Percentiles rank a stretch among this genome's conserved stretches.
phyloP scores from a whole-genome alignment of 1,140 invertebrate genomes.

The Agraylea sexmaculata region DNA sequence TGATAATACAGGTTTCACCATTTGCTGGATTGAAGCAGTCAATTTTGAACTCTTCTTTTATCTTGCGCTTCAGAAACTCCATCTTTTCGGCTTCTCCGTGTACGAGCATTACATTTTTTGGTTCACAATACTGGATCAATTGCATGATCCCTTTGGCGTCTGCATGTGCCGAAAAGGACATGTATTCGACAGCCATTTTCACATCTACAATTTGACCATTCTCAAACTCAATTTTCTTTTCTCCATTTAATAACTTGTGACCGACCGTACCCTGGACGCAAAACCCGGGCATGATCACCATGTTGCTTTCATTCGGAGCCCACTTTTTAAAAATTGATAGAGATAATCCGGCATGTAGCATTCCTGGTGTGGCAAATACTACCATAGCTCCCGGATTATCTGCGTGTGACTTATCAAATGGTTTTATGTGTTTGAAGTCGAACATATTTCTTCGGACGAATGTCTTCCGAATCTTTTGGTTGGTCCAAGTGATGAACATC shows the following conservation, averaged over 20 bases:
- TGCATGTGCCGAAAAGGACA: constrained; percentile 99
- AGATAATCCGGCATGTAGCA: constrained; percentile 97
- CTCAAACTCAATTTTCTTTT: constrained; percentile 93
- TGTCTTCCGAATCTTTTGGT: constrained; percentile 98
- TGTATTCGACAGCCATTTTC: constrained; percentile 97
- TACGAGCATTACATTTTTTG: constrained; percentile 93
- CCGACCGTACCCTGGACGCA: constrained; percentile 98
- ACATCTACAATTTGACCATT: constrained; percentile 90
- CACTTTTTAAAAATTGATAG: constrained; percentile 98
- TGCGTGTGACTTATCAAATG: constrained; percentile 92
- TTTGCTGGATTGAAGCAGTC: constrained; percentile 94
- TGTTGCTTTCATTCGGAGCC: constrained; percentile 96
- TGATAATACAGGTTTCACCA: constrained; percentile 84
- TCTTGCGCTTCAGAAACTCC: constrained; percentile 89
- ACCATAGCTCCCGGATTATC: constrained; percentile 99
- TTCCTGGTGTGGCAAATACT: constrained; percentile 98
- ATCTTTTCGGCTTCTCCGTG: constrained; percentile 86
- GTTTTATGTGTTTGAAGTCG: constrained; percentile 99
- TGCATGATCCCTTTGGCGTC: constrained; percentile 99
- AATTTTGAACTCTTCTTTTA: constrained; percentile 81
- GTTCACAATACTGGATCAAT: constrained; percentile 95
- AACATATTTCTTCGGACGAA: constrained; percentile 99
- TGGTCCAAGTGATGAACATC: constrained; percentile 99
- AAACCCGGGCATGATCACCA: constrained; percentile 99
- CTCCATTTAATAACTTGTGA: constrained; percentile 92